Conservation (phyloP, 2,888 invertebrate species). For the Hypselothyrea guttata region DNA sequence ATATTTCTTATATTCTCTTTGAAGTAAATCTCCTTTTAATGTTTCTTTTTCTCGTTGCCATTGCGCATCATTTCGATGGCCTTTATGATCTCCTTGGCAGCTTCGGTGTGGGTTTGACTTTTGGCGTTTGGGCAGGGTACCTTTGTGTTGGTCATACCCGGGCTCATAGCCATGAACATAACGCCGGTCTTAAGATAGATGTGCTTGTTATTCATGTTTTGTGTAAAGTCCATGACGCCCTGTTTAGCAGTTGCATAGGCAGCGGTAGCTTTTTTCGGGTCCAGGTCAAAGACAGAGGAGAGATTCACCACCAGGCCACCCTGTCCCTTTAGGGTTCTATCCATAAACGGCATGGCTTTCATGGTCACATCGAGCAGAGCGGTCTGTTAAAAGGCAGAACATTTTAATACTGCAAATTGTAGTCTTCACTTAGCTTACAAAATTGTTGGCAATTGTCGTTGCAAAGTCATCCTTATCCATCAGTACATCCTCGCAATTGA, state of each 20-base stretch:
- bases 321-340: conserved; percentile 76
- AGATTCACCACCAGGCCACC: conserved; percentile 80
- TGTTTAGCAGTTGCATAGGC: conserved; percentile 80
- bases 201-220: conserved; percentile 73
- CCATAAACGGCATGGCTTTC: conserved; percentile 77
- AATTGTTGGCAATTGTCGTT: conserved; percentile 78
- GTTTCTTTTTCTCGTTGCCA: too few species aligned
- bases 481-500: conserved; percentile 77
- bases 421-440: too few species aligned
- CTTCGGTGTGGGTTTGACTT: conserved; percentile 79
- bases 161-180: conserved; percentile 76
- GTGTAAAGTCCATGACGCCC: conserved; percentile 80
- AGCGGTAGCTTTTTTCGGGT: conserved; percentile 77
- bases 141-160: conserved; percentile 78
- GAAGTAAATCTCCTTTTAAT: too few species aligned
- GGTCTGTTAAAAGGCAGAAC: conserved; percentile 52
- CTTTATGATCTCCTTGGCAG: conserved; percentile 71
- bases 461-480: conserved; percentile 80
- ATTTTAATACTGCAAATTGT: too few species aligned
- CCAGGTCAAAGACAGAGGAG: conserved; percentile 79
- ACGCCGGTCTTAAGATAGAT: conserved; percentile 77
- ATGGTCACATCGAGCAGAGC: conserved; percentile 78
- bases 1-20: too few species aligned
- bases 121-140: conserved; percentile 69
- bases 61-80: conserved; percentile 79